Base-by-base conservation (phyloP, 2,797 vertebrate genomes). In the Helarctos malayanus region DNA sequence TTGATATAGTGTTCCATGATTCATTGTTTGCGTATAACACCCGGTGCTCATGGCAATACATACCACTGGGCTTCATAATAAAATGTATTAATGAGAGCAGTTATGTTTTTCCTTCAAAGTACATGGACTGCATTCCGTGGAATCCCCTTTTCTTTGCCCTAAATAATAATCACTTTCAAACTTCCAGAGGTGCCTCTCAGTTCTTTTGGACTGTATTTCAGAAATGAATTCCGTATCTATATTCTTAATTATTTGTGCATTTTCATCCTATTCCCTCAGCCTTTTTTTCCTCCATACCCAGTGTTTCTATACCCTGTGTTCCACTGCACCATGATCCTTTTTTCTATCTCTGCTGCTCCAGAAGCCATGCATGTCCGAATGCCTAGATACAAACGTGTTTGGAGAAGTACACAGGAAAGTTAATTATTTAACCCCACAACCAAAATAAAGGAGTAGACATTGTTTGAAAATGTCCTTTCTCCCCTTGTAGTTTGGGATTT, bases 401-500 rank as follows among this genome's bases (percentile, higher is more conserved):
- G 23, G 38, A 68, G 11, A 38, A 41, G 12, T 63, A 47, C 38
- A 71, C 7, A 68, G 63, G 41, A 81, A 4, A 83, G 4, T 89
- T 78, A 96, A 52, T 52, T 82, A 47, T 61, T 86, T 61, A 89
- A 76, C 7, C 29, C 9, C 35, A 96, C n/a, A 71, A 45, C 32
- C 29, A 69, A 81, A 80, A 84, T 89, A 92, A 91, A 96, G 63
- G 8, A 49, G 32, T 83, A 75, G 4, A 79, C n/a, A 14, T 56
- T 87, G 11, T 80, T 88, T 81, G 82, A 83, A 92, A 95, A 54
- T 86, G 45, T 63, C 45, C 25, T 80, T 49, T 89, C 82, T 93
- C 35, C 81, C 19, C 63, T 3, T 10, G 2, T 65, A 59, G 57
- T 91, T 94, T 91, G 21, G 35, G 47, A 35, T 91, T 97, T 57